Conservation (phyloP, 2,797 vertebrate genomes). For the Pangasius sanitwongsei region DNA sequence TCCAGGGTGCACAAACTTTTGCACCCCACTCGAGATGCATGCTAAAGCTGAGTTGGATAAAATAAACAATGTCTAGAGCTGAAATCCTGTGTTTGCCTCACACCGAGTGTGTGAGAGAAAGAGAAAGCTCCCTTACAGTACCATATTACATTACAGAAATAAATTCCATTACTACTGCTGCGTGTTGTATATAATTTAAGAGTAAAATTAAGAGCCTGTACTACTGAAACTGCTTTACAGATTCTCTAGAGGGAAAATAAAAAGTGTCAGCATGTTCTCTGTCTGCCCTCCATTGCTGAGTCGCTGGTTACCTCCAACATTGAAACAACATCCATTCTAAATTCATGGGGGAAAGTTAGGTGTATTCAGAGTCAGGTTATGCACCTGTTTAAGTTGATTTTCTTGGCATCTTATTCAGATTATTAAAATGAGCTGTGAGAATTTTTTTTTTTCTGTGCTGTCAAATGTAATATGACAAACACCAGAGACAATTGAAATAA, state of each 20-base stretch:
- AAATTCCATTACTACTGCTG: background rate
- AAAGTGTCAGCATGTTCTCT: background rate
- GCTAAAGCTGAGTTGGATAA: too few relatives aligned
- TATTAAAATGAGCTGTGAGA: background rate
- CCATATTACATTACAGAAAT: background rate
- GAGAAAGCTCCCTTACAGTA: background rate
- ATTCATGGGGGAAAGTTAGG: background rate
- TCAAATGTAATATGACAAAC: too few relatives aligned
- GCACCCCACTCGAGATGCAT: too few relatives aligned
- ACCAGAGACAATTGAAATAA: too few relatives aligned
- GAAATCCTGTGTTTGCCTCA: too few relatives aligned
- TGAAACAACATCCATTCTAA: background rate
- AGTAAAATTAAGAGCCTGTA: background rate
- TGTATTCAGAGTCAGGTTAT: background rate
- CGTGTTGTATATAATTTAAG: background rate
- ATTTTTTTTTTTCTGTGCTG: too few relatives aligned
- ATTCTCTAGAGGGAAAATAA: background rate
- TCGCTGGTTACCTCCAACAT: background rate
- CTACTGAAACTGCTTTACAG: background rate
- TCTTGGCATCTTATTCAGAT: background rate
- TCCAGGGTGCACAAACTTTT: too few relatives aligned
- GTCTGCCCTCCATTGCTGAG: background rate
- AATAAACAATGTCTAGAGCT: too few relatives aligned
- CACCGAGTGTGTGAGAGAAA: background rate
- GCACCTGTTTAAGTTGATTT: background rate